Evolutionary conservation across 1,140 invertebrate genomes (phyloP).

Genomic region (Eumeta japonica): DNA sequence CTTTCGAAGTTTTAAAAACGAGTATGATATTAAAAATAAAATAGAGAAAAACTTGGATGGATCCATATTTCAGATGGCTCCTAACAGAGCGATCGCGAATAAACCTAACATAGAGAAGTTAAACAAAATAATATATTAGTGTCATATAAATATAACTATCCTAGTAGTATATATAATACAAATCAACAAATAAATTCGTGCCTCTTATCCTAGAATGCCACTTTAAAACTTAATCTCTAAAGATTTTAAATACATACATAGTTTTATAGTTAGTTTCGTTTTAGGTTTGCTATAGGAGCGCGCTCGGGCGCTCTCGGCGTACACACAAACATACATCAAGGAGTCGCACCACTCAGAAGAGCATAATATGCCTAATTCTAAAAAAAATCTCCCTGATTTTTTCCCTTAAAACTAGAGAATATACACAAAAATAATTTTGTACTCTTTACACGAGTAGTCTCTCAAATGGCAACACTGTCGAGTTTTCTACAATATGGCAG

Average conservation of each 20-base stretch:
- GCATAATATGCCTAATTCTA: conserved; percentile 34
- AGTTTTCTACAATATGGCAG: conserved; percentile 41
- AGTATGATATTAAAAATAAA: conserved; percentile 12
- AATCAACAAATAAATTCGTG: conserved; percentile 57
- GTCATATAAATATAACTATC: conserved; percentile 39
- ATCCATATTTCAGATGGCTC: too few species aligned
- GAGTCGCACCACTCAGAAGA: conserved; percentile 49
- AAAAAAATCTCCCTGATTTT: conserved; percentile 50
- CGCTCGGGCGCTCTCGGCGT: too few species aligned
- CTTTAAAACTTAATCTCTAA: conserved; percentile 34
- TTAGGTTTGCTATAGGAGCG: too few species aligned
- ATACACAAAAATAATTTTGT: conserved; percentile 58
- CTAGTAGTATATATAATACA: conserved; percentile 45
- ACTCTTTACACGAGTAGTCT: conserved; percentile 45
- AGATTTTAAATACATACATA: conserved; percentile 15
- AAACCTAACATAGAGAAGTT: conserved; percentile 12
- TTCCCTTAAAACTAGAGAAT: conserved; percentile 53
- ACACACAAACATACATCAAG: too few species aligned
- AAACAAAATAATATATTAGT: conserved; percentile 42
- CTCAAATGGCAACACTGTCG: conserved; percentile 44
- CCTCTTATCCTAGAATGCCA: conserved; percentile 46
- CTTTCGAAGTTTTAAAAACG: too few species aligned
- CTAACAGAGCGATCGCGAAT: conserved; percentile 22
- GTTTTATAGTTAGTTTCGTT: conserved; percentile 5
- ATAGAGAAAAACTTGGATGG: conserved; percentile 26